A percentile compares a stretch with the other conserved stretches of the same genome.
Conservation (phyloP, 2,797 vertebrate species). For the Falco rusticolus region DNA sequence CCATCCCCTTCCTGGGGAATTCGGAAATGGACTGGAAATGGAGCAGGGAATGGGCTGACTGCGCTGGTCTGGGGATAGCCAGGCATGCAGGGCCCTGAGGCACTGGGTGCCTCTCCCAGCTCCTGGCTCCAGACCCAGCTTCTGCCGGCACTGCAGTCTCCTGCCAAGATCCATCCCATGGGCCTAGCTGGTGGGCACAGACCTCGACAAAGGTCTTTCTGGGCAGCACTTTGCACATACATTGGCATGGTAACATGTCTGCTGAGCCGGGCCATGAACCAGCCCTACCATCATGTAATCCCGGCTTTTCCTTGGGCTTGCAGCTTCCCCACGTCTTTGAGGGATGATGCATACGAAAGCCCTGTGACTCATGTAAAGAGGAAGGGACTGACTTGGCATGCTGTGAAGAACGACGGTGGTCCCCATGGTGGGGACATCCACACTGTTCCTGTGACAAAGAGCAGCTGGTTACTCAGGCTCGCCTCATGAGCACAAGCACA, state of each 20-base stretch:
- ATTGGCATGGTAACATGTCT: accelerated
- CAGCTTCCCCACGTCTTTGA: background rate
- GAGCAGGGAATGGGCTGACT: background rate
- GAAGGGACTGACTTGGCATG: accelerated
- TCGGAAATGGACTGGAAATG: background rate
- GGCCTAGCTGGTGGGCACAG: background rate
- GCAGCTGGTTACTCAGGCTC: background rate
- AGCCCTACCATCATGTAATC: accelerated
- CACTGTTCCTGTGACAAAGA: background rate
- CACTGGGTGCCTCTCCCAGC: background rate
- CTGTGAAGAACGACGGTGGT: background rate
- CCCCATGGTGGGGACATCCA: accelerated
- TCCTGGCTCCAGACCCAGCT: background rate
- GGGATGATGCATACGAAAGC: accelerated
- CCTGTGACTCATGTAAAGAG: accelerated
- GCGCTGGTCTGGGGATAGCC: background rate
- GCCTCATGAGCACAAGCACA: background rate
- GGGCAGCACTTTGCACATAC: background rate
- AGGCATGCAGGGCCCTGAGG: accelerated
- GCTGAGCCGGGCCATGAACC: background rate
- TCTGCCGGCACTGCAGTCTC: background rate
- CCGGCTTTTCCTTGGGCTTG: background rate
- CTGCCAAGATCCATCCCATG: background rate
- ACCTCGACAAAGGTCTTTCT: background rate
- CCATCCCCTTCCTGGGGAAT: background rate